These are phyloP conservation scores for Bombus impatiens DNA, from an alignment of 1,140 invertebrate genomes.

Conservation along the genomic window DNA sequence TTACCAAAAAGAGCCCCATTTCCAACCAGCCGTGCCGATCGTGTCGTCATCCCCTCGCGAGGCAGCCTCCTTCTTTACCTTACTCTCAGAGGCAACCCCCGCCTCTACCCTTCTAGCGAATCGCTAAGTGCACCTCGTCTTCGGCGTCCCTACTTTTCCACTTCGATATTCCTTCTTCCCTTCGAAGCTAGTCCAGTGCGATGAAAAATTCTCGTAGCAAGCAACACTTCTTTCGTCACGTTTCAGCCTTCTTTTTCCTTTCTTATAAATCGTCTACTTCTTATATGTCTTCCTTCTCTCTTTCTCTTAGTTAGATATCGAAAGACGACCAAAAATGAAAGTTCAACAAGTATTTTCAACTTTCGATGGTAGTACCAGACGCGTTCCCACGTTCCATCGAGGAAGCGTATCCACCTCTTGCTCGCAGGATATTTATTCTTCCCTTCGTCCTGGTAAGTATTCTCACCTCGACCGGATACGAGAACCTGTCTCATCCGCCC, in stretches of 20 bases:
- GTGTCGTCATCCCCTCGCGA: conserved; percentile 18
- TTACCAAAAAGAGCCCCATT: conserved; percentile 19
- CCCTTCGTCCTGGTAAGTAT: neutral
- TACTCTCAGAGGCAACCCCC: conserved; percentile 28
- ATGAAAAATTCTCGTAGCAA: conserved; percentile 67
- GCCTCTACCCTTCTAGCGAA: conserved; percentile 32
- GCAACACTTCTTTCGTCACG: neutral
- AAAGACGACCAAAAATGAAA: conserved; percentile 59
- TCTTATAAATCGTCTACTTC: neutral
- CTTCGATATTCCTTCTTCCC: conserved; percentile 50
- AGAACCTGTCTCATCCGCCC: neutral
- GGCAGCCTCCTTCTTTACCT: conserved; percentile 48
- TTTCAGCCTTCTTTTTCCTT: neutral
- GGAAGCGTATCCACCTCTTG: neutral
- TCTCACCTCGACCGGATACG: neutral
- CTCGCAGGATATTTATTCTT: conserved; percentile 22
- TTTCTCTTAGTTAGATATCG: neutral
- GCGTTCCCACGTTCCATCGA: conserved; percentile 29
- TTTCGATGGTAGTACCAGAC: conserved; percentile 8
- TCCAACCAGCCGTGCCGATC: conserved; percentile 10
- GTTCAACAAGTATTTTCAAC: conserved; percentile 47
- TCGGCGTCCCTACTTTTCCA: conserved; percentile 55
- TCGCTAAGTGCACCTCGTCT: conserved; percentile 70
- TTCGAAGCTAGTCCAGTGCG: conserved; percentile 34
- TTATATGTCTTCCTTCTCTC: neutral